Percentiles rank a stretch among this genome's conserved stretches.
Conservation (phyloP, 2,113 vertebrate genomes). For the Opisthocomus hoazin region DNA sequence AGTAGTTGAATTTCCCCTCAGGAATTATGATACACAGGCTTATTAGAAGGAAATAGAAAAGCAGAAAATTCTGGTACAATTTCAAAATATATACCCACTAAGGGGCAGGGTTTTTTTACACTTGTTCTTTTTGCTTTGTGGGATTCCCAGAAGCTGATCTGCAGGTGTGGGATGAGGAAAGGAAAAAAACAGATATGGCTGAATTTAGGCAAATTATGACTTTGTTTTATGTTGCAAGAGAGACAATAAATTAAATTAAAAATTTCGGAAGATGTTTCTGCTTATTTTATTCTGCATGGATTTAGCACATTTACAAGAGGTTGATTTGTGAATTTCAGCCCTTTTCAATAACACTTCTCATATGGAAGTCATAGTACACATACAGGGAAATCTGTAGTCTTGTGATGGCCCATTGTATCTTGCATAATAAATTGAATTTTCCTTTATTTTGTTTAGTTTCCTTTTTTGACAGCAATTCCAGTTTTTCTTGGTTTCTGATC, state of each 20-base stretch:
- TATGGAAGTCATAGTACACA: not conserved
- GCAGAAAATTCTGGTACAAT: not conserved
- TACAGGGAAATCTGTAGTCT: not conserved
- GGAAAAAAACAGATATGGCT: not conserved
- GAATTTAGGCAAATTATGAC: not conserved
- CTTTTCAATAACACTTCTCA: not conserved
- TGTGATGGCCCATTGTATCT: not conserved
- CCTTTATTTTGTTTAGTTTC: not conserved
- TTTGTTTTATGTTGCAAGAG: not conserved
- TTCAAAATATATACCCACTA: not conserved
- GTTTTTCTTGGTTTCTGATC: not conserved
- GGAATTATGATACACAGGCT: not conserved
- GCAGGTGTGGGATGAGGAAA: not conserved
- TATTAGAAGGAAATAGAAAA: not conserved
- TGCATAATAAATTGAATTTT: not conserved
- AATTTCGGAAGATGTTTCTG: not conserved
- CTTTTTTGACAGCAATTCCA: not conserved
- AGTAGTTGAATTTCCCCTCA: not conserved
- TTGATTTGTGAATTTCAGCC: not conserved
- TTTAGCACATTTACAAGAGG: not conserved
- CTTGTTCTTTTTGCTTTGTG: not conserved
- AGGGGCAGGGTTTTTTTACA: accelerated
- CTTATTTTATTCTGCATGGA: not conserved
- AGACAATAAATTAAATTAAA: not conserved
- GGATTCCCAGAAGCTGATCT: not conserved